A percentile compares a stretch with the other conserved stretches of the same genome.
phyloP scores from a whole-genome alignment of 37 sponge, comb jelly and placozoan species.

The Geodia barretti region DNA sequence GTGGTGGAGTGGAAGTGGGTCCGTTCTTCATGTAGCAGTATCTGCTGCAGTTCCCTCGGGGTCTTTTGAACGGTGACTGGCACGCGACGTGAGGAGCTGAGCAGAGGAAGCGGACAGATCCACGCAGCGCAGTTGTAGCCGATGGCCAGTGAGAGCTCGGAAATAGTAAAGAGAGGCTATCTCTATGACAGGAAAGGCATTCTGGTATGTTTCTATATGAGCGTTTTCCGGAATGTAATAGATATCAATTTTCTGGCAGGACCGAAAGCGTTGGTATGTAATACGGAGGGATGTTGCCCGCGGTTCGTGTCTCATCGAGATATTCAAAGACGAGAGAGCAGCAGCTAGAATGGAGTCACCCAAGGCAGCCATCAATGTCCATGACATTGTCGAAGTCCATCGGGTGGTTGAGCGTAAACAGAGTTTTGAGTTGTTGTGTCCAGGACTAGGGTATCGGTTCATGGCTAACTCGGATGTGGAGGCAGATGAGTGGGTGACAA shows the following conservation, averaged over 20 bases:
- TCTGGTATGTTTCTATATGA: conserved; percentile 6
- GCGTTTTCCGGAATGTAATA: not conserved
- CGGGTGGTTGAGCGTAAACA: conserved; percentile 67
- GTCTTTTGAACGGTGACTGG: no score
- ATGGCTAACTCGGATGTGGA: conserved; percentile 77
- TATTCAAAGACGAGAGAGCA: conserved; percentile 81
- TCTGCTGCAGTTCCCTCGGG: no score
- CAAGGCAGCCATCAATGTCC: conserved; percentile 68
- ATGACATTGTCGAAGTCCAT: conserved; percentile 63
- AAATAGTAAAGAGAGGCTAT: conserved; percentile 70
- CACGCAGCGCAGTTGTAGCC: conserved; percentile 3
- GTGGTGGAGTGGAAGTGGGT: no score
- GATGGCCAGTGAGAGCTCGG: conserved; percentile 25
- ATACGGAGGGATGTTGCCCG: conserved; percentile 41
- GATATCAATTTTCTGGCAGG: conserved; percentile 30
- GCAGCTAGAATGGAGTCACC: conserved; percentile 68
- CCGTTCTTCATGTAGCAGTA: no score
- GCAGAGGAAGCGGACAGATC: no score
- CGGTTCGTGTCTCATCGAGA: conserved; percentile 57
- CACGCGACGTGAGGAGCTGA: no score
- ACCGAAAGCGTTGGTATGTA: conserved; percentile 75
- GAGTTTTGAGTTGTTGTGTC: conserved; percentile 81
- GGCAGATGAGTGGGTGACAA: conserved; percentile 73
- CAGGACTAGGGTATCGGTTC: conserved; percentile 68
- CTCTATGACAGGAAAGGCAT: conserved; percentile 64